phyloP scores from a whole-genome alignment of 2,797 vertebrate species.

The Poeciliopsis presidionis region DNA sequence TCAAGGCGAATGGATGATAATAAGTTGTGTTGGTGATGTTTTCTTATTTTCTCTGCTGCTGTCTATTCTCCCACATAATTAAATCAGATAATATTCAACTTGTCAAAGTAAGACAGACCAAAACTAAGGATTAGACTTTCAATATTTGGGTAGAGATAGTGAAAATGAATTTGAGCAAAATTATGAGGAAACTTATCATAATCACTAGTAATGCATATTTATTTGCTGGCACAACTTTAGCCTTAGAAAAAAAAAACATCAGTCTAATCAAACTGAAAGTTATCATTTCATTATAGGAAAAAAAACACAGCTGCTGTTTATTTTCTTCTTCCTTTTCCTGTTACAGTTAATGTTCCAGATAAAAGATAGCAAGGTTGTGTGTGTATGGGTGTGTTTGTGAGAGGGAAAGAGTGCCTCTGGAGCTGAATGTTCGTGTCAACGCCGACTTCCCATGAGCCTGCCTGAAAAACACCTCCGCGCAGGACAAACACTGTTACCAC shows the following conservation, averaged over 20 bases:
- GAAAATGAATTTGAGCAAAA: not conserved
- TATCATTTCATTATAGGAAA: no score
- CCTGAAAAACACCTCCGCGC: constrained; percentile 53
- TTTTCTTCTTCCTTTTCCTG: not conserved
- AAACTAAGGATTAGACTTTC: not conserved
- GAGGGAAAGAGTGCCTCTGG: constrained; percentile 3
- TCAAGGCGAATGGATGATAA: not conserved
- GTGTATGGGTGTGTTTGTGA: not conserved
- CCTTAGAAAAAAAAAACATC: not conserved
- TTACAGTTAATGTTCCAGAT: constrained; percentile 21
- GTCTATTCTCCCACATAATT: not conserved
- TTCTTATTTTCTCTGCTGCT: not conserved
- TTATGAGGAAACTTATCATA: not conserved
- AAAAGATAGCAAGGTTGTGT: constrained; percentile 25
- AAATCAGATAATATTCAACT: not conserved
- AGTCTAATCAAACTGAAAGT: not conserved
- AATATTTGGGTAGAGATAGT: not conserved
- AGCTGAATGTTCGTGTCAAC: constrained; percentile 29
- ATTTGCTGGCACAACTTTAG: not conserved
- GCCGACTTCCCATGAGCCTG: constrained; percentile 53
- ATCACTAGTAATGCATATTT: not conserved
- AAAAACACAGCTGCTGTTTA: not conserved
- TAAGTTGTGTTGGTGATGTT: not conserved
- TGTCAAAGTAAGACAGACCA: not conserved
- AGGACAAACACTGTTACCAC: constrained; percentile 74